These are phyloP conservation scores for Cottus gobio DNA, from an alignment of 2,113 vertebrate species.

Conservation along the genomic window DNA sequence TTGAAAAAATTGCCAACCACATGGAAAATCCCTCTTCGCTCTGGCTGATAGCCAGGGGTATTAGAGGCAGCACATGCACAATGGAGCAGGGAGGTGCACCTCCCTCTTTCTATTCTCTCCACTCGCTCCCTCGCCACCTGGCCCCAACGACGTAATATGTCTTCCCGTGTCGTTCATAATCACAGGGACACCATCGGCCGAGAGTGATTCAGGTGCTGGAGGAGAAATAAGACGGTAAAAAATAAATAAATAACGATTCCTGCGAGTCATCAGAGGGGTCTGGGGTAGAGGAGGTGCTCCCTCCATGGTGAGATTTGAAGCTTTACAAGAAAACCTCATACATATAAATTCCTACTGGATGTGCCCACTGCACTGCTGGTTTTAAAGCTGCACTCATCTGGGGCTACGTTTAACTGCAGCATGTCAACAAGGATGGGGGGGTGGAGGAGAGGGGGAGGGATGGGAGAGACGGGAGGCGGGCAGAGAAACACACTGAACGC, in stretches of 20 bases:
- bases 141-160: constrained; percentile 43
- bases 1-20: constrained; percentile 74
- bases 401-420: constrained; percentile 59
- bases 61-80: constrained; percentile 62
- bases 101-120: constrained; percentile 38
- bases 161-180: constrained; percentile 62
- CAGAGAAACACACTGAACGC: constrained; percentile 5
- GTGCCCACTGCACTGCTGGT: constrained; percentile 55
- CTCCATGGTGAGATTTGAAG: constrained; percentile 68
- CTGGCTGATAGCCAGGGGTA: constrained; percentile 54
- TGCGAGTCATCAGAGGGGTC: constrained; percentile 70
- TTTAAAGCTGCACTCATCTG: constrained; percentile 72
- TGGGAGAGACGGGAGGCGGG: constrained; percentile 8
- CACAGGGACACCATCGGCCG: constrained; percentile 44
- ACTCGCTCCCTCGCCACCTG: constrained; percentile 19
- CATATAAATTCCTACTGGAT: constrained; percentile 65
- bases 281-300: constrained; percentile 51
- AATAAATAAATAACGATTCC: constrained; percentile 53
- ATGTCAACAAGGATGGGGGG: constrained; percentile 62
- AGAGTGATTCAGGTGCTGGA: constrained; percentile 44
- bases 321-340: constrained; percentile 65
- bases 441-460: constrained; percentile 11
- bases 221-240: constrained; percentile 44
- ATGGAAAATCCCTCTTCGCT: constrained; percentile 60
- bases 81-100: constrained; percentile 51